Base-by-base conservation (phyloP, 2,888 invertebrate genomes). In the Automeris io region DNA sequence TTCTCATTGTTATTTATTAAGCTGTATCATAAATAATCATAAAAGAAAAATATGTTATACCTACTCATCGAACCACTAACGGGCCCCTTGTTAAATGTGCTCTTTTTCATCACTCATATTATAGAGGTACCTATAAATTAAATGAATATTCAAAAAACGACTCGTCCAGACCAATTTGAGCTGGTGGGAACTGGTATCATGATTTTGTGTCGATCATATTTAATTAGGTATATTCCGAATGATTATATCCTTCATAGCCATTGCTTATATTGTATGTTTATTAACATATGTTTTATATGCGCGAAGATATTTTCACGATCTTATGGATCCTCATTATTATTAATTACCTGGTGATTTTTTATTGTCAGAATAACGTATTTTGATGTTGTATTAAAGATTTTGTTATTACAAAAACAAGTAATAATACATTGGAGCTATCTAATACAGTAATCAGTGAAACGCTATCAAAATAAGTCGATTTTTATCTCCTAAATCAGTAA, bases 141-240 rank as follows among this genome's bases (percentile, higher is more conserved):
- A 71, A 78, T 76, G 69, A 77, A 75, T 77, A 80, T 80, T 80
- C 73, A 78, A 72, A 70, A 58, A 54, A 69, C 61, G 70, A 62
- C 62, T 69, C 63, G 63, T 63, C 66, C 61, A 65, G 71, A 71
- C 70, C 66, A 73, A 75, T 68, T 75, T 72, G 72, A 75, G 64
- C 57, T 57, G 62, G 62, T 56, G 64, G 65, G 67, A 75, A 71
- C 72, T 71, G 70, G 76, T 69, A 61, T 70, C 53, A 68, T 46
- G 45, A 49, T 70, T 80, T 79, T 77, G 74, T 71, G 66, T 73
- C 55, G 63, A 58, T 66, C 66, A 72, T 72, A 71, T 72, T 75
- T 62, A 66, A 72, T 63, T 72, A 61, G 51, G 49, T 62, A 62
- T 64, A 64, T 62, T 70, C 55, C 57, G 55, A 64, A 63, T 69